Base-by-base conservation (phyloP, 2,797 vertebrate species). In the Gymnoscopelus microlampas region DNA sequence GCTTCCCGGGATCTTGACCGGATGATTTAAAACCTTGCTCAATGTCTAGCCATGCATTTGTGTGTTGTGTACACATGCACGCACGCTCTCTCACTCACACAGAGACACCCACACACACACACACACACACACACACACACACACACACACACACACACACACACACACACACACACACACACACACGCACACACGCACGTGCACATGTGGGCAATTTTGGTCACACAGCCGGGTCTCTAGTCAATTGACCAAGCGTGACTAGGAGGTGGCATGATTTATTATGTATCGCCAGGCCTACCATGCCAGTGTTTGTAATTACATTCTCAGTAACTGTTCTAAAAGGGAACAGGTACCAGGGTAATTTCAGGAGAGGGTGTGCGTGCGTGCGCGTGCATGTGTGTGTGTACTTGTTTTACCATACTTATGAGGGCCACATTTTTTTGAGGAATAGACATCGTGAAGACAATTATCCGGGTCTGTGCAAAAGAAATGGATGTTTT, bases 211-310 rank as follows among this genome's bases (percentile, higher is more conserved):
- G 19, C 19, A 19, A 29, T 29, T 29, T 44, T 44, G 39, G 3
- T 2, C 39, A 44, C 39, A 44, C 7, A 9, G 39, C 39, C 39
- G 9, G 6, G 39, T 44, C 39, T 44, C 39, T 44, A 44, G 9
- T 44, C 8, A 44, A 9, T 44, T 44, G 39, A 44, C 39, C 39
- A 35, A 44, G 39, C 39, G 39, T 44, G 39, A 44, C 39, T 9
- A 7, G 39, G 39, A 44, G 39, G 39, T 44, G 71, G 26, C 53
- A 68, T 66, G 14, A 74, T 80, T 79, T 71, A 83, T 89, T 86
- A 86, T 85, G 78, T 81, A 80, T 81, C 62, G 50, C 68, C 80
- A 82, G 19, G 78, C 83, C 72, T 83, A 76, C 70, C 84, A 66
- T 87, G 85, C 78, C 39, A 44, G 39, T 2, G 39, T 44, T 9